Conservation (phyloP, 2,888 invertebrate species). For the Ormyrus rosae region DNA sequence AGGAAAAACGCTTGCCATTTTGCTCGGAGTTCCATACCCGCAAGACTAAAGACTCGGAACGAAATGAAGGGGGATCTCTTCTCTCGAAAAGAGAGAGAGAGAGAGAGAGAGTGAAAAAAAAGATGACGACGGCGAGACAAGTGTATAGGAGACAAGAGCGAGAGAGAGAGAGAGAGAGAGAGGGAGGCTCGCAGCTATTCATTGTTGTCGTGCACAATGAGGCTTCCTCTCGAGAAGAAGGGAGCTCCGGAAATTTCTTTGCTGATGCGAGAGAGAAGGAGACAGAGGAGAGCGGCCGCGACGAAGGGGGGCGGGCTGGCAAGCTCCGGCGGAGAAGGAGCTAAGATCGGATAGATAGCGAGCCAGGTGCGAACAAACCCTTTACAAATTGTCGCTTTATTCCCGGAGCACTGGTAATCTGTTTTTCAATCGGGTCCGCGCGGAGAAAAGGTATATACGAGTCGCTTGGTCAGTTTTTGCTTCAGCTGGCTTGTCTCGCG, state of each 20-base stretch:
- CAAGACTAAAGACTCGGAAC: slow-evolving; percentile 41
- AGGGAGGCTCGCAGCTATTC: slow-evolving; percentile 46
- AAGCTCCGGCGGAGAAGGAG: background rate
- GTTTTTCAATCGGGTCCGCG: slow-evolving; percentile 34
- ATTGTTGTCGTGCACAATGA: slow-evolving; percentile 58
- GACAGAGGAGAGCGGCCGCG: background rate
- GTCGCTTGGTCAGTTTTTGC: slow-evolving; percentile 19
- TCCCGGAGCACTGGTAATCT: slow-evolving; percentile 40
- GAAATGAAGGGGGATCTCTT: slow-evolving; percentile 1
- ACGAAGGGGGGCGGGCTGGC: background rate
- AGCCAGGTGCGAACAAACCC: slow-evolving; percentile 30
- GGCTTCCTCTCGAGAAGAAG: slow-evolving; percentile 43
- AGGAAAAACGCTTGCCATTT: slow-evolving; percentile 40
- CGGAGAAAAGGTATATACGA: background rate
- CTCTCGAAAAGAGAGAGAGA: background rate
- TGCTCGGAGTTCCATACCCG: slow-evolving; percentile 1
- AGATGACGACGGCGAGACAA: slow-evolving; percentile 4
- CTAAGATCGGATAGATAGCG: slow-evolving; percentile 48
- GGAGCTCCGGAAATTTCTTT: slow-evolving; percentile 32
- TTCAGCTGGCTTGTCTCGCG: background rate
- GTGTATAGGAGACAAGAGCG: background rate
- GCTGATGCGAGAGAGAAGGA: background rate
- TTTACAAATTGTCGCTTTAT: slow-evolving; percentile 51
- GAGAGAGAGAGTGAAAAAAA: background rate
- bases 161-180: slow-evolving; percentile 1